Percentiles rank a stretch among this genome's conserved stretches.
Evolutionary conservation across 2,113 vertebrate genomes (phyloP).

Genomic region (Pygoscelis adeliae): DNA sequence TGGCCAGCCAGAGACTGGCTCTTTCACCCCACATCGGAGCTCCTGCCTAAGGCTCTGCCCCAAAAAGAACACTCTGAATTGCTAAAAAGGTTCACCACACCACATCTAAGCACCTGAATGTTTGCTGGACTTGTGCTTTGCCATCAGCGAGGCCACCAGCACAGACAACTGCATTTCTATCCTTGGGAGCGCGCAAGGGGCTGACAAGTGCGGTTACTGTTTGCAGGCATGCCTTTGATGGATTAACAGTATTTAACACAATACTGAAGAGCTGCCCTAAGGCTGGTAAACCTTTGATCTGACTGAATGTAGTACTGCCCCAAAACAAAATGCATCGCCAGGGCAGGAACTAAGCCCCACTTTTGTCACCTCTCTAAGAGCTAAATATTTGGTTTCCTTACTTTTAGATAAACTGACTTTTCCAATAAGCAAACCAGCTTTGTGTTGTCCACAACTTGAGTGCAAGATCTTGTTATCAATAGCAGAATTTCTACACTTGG

Average conservation of each 20-base stretch:
- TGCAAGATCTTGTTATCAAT: fast-evolving
- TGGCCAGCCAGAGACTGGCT: neutral
- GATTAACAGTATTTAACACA: neutral
- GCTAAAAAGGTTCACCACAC: fast-evolving
- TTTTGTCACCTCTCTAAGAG: neutral
- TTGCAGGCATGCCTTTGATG: fast-evolving
- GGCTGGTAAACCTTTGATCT: neutral
- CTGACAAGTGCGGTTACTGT: fast-evolving
- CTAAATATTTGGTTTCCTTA: neutral
- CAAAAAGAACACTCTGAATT: neutral
- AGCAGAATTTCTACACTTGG: neutral
- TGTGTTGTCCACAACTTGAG: neutral
- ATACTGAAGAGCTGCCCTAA: neutral
- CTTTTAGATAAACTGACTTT: neutral
- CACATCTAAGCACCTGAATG: fast-evolving
- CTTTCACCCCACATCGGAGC: neutral
- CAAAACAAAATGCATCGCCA: fast-evolving
- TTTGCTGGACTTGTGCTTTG: neutral
- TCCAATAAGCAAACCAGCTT: neutral
- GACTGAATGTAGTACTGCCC: neutral
- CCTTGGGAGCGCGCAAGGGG: fast-evolving
- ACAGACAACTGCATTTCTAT: neutral
- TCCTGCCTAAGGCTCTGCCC: neutral
- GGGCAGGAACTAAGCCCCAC: neutral
- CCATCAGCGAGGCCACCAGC: neutral